Percentiles rank a stretch among this genome's conserved stretches.
Conservation (phyloP, 23 tunicate genomes). For the Ciona savignyi region DNA sequence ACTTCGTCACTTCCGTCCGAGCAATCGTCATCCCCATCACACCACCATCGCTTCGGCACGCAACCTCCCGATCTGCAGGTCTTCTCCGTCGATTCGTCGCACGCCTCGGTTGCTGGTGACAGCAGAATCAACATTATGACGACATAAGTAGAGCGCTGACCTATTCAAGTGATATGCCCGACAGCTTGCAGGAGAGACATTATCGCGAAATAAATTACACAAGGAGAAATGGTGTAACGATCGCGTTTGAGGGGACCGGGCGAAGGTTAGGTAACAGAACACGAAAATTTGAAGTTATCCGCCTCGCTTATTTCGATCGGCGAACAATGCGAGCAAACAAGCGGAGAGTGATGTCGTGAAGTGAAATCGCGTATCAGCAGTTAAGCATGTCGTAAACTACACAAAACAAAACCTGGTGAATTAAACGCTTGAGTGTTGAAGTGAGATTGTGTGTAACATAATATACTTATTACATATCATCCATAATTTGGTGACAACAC, state of each 20-base stretch:
- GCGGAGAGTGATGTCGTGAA: too few species aligned
- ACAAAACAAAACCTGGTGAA: too few species aligned
- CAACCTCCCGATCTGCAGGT: slow-evolving; percentile 31
- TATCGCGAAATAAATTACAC: background rate
- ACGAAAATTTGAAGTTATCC: background rate
- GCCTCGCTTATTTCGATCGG: background rate
- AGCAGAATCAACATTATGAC: background rate
- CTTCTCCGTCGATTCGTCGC: slow-evolving; percentile 33
- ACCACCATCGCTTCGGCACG: slow-evolving; percentile 38
- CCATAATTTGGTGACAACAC: too few species aligned
- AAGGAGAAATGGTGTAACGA: background rate
- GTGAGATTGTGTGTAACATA: too few species aligned
- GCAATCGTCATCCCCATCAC: slow-evolving; percentile 43
- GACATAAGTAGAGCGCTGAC: background rate
- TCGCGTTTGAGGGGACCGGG: background rate
- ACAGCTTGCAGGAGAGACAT: slow-evolving; percentile 3
- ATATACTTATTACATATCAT: too few species aligned
- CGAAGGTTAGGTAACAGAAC: background rate
- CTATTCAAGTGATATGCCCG: background rate
- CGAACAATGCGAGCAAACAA: too few species aligned
- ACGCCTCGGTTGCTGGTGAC: slow-evolving; percentile 4
- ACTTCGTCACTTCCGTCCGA: slow-evolving; percentile 43
- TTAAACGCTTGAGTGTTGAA: too few species aligned
- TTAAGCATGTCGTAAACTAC: too few species aligned
- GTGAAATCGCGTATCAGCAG: too few species aligned